A percentile compares a stretch with the other conserved stretches of the same genome.
These are phyloP conservation scores for Littorina saxatilis DNA, from an alignment of 1,140 invertebrate genomes.

Conservation along the genomic window DNA sequence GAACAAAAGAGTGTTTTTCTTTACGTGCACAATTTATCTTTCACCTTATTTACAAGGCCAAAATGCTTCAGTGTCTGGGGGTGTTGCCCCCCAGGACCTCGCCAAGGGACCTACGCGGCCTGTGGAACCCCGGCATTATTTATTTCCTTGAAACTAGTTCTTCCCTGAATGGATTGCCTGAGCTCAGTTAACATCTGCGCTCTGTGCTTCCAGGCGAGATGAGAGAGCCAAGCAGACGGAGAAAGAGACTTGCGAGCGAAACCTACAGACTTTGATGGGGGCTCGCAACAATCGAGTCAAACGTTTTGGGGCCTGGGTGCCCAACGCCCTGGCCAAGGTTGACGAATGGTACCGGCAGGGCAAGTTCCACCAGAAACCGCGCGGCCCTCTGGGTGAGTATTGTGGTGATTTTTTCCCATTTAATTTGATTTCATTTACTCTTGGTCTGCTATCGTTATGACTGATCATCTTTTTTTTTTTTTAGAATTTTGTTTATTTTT, in stretches of 20 bases:
- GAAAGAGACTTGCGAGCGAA: slow-evolving; percentile 46
- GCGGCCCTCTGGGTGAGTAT: slow-evolving; percentile 84
- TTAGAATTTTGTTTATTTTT: too few species aligned
- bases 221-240: slow-evolving; percentile 46
- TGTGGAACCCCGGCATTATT: too few species aligned
- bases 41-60: too few species aligned
- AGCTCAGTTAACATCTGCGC: too few species aligned
- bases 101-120: too few species aligned
- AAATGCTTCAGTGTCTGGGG: too few species aligned
- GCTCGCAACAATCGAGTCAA: slow-evolving; percentile 62
- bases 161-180: too few species aligned
- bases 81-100: too few species aligned
- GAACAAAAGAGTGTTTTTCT: too few species aligned
- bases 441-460: not conserved
- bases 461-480: not conserved
- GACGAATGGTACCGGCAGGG: slow-evolving; percentile 71
- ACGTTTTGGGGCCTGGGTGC: slow-evolving; percentile 75
- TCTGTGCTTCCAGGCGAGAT: slow-evolving; percentile 58
- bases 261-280: slow-evolving; percentile 67
- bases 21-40: too few species aligned
- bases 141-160: too few species aligned
- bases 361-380: slow-evolving; percentile 82
- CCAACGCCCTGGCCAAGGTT: slow-evolving; percentile 72
- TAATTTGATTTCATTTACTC: not conserved
- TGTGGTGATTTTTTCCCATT: not conserved